Percentiles rank a stretch among this genome's conserved stretches.
Evolutionary conservation across 2,797 vertebrate genomes (phyloP).

Genomic region (Centropyge bicolor): DNA sequence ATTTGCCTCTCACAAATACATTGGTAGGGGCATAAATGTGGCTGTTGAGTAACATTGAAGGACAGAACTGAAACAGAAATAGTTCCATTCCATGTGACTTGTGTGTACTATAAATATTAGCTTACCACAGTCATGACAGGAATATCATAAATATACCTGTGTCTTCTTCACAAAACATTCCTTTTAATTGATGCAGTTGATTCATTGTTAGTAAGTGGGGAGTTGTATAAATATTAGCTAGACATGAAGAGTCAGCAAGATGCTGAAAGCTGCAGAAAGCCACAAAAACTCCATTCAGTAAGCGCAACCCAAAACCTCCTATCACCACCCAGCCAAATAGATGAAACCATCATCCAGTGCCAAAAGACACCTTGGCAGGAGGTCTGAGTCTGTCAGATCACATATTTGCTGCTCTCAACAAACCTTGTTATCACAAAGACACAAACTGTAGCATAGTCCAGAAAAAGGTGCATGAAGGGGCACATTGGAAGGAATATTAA

Average conservation of each 20-base stretch:
- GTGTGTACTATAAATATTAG: neutral
- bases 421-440: slow-evolving; percentile 29
- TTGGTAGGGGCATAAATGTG: neutral
- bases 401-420: slow-evolving; percentile 20
- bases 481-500: neutral
- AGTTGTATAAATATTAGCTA: slow-evolving; percentile 16
- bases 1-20: too few species aligned
- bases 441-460: neutral
- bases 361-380: slow-evolving; percentile 57
- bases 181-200: neutral
- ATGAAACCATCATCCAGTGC: slow-evolving; percentile 12
- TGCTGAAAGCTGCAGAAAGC: slow-evolving; percentile 34
- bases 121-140: neutral
- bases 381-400: slow-evolving; percentile 37
- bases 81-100: neutral
- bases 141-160: neutral
- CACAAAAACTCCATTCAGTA: slow-evolving; percentile 26
- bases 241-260: slow-evolving; percentile 33
- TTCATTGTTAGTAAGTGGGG: slow-evolving; percentile 8
- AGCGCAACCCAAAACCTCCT: slow-evolving; percentile 23
- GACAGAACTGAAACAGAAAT: neutral
- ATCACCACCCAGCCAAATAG: neutral
- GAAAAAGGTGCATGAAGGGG: neutral
- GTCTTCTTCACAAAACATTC: neutral
- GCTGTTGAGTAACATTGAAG: neutral